Conservation (phyloP, 2,113 vertebrate genomes). For the Brachyhypopomus occidentalis region DNA sequence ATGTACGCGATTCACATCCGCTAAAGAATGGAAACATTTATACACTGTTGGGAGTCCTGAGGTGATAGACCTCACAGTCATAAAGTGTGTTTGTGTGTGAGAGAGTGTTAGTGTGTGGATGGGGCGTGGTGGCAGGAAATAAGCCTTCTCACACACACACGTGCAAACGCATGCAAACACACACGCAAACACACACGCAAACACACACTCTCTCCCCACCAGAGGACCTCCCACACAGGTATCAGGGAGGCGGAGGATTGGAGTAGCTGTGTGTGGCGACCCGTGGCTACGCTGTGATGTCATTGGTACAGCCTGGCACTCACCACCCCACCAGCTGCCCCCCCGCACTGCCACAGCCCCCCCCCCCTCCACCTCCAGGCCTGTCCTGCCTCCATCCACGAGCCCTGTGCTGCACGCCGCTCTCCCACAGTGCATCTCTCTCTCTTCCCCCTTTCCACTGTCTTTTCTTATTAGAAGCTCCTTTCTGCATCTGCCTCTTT, state of each 20-base stretch:
- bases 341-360: not conserved
- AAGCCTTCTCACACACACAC: constrained; percentile 1
- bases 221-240: constrained; percentile 18
- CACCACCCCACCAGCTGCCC: too few relatives aligned
- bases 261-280: constrained; percentile 64
- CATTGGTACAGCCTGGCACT: constrained; percentile 45
- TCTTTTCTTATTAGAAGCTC: not conserved
- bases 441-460: constrained; percentile 1
- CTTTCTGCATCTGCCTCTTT: constrained; percentile 36
- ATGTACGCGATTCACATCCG: constrained; percentile 71
- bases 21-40: constrained; percentile 75
- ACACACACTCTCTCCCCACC: not conserved
- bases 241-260: constrained; percentile 10
- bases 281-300: constrained; percentile 51
- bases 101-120: not conserved
- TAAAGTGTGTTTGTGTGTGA: constrained; percentile 55
- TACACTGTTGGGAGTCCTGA: constrained; percentile 70
- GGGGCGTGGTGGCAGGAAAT: not conserved
- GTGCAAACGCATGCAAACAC: not conserved
- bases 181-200: constrained; percentile 39
- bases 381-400: not conserved
- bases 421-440: not conserved
- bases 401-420: too few relatives aligned
- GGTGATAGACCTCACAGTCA: constrained; percentile 72
- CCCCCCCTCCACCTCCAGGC: not conserved